A percentile compares a stretch with the other conserved stretches of the same genome.
phyloP scores from a whole-genome alignment of 2,113 vertebrate genomes.

The Scomber japonicus region DNA sequence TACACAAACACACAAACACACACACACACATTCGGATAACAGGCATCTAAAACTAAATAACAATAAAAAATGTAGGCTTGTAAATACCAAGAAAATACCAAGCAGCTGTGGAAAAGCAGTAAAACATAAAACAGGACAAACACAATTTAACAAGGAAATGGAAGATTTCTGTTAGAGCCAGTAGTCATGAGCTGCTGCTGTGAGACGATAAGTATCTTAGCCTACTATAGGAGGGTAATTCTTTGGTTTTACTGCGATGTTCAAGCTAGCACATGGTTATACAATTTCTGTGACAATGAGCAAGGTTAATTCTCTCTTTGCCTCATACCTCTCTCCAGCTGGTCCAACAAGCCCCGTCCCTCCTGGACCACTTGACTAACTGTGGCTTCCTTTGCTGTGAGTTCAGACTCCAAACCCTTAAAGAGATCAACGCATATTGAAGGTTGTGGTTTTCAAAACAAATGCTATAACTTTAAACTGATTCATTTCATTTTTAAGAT shows the following conservation, averaged over 20 bases:
- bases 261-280: no score
- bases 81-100: conserved; percentile 60
- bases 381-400: conserved; percentile 78
- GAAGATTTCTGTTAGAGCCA: conserved; percentile 20
- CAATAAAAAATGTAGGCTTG: conserved; percentile 19
- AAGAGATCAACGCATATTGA: conserved; percentile 45
- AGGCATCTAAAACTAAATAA: conserved; percentile 39
- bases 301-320: background rate
- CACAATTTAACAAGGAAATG: conserved; percentile 36
- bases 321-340: conserved; percentile 90
- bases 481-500: background rate
- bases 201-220: conserved; percentile 1
- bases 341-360: conserved; percentile 86
- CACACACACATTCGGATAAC: conserved; percentile 29
- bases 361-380: conserved; percentile 83
- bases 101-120: conserved; percentile 52
- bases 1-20: conserved; percentile 29
- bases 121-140: conserved; percentile 39
- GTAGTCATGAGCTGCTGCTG: background rate
- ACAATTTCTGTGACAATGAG: background rate
- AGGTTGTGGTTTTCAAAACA: background rate
- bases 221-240: background rate
- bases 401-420: conserved; percentile 88
- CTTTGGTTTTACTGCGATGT: background rate
- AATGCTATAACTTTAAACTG: background rate